Evolutionary conservation across 2,113 vertebrate genomes (phyloP).

Genomic region (Tenrec ecaudatus): DNA sequence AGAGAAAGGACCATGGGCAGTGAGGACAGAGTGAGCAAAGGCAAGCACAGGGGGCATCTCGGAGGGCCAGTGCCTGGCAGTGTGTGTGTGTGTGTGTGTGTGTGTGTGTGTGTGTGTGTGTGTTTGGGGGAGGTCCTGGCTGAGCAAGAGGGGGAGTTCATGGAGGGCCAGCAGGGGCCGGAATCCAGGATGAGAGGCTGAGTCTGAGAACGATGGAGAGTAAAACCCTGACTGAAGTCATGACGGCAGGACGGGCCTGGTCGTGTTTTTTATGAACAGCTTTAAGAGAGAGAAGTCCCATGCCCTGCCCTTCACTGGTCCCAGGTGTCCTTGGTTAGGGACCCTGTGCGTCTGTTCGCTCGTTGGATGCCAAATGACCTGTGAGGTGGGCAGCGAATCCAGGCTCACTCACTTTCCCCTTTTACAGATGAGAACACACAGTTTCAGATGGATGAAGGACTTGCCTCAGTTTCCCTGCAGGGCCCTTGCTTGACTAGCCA

Average conservation of each 20-base stretch:
- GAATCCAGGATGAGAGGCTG: not conserved
- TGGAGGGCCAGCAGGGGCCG: not conserved
- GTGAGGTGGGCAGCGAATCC: no score
- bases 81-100: no score
- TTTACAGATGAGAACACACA: no score
- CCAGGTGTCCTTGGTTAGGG: not conserved
- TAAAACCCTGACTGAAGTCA: no score
- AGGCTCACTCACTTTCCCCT: not conserved
- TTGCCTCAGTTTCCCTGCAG: not conserved
- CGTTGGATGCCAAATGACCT: fast-evolving
- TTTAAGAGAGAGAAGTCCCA: not conserved
- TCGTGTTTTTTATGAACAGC: not conserved
- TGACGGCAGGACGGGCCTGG: fast-evolving
- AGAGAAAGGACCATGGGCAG: not conserved
- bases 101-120: no score
- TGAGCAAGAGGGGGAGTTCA: not conserved
- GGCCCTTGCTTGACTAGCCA: no score
- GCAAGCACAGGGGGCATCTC: not conserved
- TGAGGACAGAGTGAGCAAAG: not conserved
- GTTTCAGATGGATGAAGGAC: no score
- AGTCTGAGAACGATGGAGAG: not conserved
- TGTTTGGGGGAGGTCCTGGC: not conserved
- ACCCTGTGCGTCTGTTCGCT: not conserved
- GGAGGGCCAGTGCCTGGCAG: not conserved
- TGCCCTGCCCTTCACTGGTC: not conserved